These are phyloP conservation scores for Eupithecia insigniata DNA, from an alignment of 2,888 invertebrate species.

Conservation along the genomic window DNA sequence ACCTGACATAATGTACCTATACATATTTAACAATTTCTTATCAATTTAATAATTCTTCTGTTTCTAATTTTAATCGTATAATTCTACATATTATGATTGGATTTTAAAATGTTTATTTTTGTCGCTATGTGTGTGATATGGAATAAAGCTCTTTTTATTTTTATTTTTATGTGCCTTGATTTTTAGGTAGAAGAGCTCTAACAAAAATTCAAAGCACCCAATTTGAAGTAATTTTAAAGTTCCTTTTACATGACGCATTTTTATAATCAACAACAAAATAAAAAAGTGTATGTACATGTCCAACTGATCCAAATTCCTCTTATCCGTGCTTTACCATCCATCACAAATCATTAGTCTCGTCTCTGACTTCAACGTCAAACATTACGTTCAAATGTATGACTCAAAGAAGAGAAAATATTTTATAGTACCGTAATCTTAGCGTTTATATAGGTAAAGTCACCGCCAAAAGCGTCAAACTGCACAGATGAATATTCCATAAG, in stretches of 20 bases:
- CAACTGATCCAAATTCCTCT: constrained; percentile 3
- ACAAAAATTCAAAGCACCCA: background rate
- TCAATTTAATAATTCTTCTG: too few relatives aligned
- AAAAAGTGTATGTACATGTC: background rate
- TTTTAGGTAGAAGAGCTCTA: background rate
- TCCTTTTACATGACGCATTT: background rate
- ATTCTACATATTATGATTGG: too few relatives aligned
- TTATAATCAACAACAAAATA: background rate
- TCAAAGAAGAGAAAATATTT: background rate
- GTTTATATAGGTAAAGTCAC: background rate
- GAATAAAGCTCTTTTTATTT: too few relatives aligned
- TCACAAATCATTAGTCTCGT: background rate
- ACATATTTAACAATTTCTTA: too few relatives aligned
- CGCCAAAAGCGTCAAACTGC: background rate
- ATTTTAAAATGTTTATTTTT: too few relatives aligned
- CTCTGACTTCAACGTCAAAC: background rate
- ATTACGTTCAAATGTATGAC: background rate
- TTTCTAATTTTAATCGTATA: too few relatives aligned
- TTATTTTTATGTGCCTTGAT: too few relatives aligned
- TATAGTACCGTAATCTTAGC: background rate
- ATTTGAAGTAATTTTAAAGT: background rate
- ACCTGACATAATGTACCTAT: too few relatives aligned
- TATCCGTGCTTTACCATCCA: constrained; percentile 8
- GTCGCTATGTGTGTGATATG: too few relatives aligned
- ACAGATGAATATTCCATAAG: background rate